A percentile compares a stretch with the other conserved stretches of the same genome.
These are phyloP conservation scores for Poeciliopsis prolifica DNA, from an alignment of 2,113 vertebrate species.

Conservation along the genomic window DNA sequence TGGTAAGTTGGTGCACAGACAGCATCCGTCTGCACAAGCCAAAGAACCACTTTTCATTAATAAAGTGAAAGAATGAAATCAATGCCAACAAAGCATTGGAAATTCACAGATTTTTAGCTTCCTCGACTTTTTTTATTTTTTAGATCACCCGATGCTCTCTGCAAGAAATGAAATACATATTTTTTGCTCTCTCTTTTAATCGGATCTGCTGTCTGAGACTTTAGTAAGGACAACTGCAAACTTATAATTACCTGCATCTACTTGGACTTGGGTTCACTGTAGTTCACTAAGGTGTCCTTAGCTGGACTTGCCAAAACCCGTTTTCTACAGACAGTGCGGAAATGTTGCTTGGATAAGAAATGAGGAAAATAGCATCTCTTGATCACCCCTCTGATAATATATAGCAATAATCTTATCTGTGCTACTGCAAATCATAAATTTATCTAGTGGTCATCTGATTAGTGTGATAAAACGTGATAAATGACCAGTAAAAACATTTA, in stretches of 20 bases:
- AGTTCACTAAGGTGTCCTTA: not conserved
- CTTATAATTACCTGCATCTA: not conserved
- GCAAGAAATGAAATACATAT: not conserved
- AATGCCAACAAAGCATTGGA: not conserved
- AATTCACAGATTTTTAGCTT: not conserved
- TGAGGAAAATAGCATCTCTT: not conserved
- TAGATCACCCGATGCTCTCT: not conserved
- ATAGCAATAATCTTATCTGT: too few species aligned
- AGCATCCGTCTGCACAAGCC: not conserved
- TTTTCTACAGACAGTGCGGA: not conserved
- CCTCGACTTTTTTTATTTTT: not conserved
- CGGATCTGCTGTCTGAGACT: not conserved
- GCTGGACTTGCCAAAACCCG: not conserved
- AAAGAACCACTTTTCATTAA: not conserved
- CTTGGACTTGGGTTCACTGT: too few species aligned
- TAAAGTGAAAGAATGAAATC: not conserved
- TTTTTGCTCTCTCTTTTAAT: not conserved
- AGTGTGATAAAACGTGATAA: too few species aligned
- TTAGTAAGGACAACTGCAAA: not conserved
- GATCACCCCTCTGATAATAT: not conserved
- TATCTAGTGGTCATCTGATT: not conserved
- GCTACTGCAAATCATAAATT: not conserved
- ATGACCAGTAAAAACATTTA: not conserved
- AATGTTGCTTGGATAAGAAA: not conserved
- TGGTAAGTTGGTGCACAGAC: not conserved